Evolutionary conservation across 1,140 invertebrate species (phyloP), one percentile per base, ranked within the genome.

Genomic region (Diachasmimorpha longicaudata): DNA sequence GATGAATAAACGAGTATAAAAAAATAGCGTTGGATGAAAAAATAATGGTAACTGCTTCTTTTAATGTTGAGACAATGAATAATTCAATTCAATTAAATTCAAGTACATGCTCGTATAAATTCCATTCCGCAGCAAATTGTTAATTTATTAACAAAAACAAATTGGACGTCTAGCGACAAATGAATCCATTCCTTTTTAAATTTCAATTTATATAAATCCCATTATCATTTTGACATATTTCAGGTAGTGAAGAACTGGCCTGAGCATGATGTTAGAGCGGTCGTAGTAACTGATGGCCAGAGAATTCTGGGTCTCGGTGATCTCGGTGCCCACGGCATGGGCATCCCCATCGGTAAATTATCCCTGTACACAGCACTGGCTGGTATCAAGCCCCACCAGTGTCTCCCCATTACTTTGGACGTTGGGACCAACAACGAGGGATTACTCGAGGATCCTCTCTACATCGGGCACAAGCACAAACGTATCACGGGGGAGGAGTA

Each of bases 231-330:
- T 31, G 2, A 6, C 31, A 31, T 31, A 31, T 31, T 31, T 31
- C 31, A 31, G 31, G 91, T 97, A 5, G 83, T 98, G 0, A 92
- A 92, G 83, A 96, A 96, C 83, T 97, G 95, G 95, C 97, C 97
- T 0, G 94, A 96, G 82, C 90, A 93, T 11, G 94, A 97, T 84
- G 94, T 99, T 0, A 91, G 96, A 80, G 97, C 96, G 0, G 93
- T 98, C 79, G 94, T 97, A 10, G 97, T 99, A 0, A 99, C 97
- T 0, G 97, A 98, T 84, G 97, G 97, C 2, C 97, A 98, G 84
- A 90, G 96, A 48, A 98, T 98, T 84, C 89, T 99, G 4, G 97
- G 97, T 68, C 89, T 98, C 14, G 97, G 97, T 3, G 98, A 99
- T 87, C 86, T 97, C n/a, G 97, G 97, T 3, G 95, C 95, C 0